Base-by-base conservation (phyloP, 1,140 invertebrate species). In the Zophobas morio region DNA sequence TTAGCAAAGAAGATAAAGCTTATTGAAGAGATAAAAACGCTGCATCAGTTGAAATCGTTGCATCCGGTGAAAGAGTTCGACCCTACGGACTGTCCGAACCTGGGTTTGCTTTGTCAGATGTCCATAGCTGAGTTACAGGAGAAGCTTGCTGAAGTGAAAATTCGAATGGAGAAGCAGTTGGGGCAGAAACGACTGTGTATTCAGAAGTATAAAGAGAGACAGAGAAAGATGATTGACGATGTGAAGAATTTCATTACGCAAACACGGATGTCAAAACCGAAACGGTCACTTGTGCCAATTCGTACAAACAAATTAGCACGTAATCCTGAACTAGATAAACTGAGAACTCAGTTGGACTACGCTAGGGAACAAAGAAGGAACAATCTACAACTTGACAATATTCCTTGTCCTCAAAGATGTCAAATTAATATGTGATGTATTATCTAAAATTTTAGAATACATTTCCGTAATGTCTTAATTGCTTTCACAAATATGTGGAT, bases 41-140 rank as follows among this genome's bases (percentile, higher is more conserved):
- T 90, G 46, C 81, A 88, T 57, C 83, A 85, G 71, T 51, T 84
- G 75, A 34, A 75, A 46, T 20, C 37, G 36, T 8, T 70, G 74
- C 53, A 77, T 49, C 36, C 40, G 33, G 20, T 40, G 20, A 66
- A 88, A 85, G 86, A 89, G 57, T 88, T 90, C 76, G 89, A 90
- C 83, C 85, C 88, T 6, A 90, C 88, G 4, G 89, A 90, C 84
- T 86, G 86, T 51, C 84, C 87, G 20, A 88, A 89, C 42, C 73
- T 89, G 6, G 89, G 89, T 6, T 85, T 90, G 33, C 79, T 90
- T 57, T 89, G 89, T 83, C 89, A 90, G 86, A 90, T 90, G 90
- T 90, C 89, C 1, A 87, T 90, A 49, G 88, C 86, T 20, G 89
- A 90, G 82, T 80, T 90, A 51, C 87, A 89, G 79, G 88, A 90